These are phyloP conservation scores for Eupristina koningsbergeri DNA, from an alignment of 1,140 invertebrate genomes.

Conservation along the genomic window DNA sequence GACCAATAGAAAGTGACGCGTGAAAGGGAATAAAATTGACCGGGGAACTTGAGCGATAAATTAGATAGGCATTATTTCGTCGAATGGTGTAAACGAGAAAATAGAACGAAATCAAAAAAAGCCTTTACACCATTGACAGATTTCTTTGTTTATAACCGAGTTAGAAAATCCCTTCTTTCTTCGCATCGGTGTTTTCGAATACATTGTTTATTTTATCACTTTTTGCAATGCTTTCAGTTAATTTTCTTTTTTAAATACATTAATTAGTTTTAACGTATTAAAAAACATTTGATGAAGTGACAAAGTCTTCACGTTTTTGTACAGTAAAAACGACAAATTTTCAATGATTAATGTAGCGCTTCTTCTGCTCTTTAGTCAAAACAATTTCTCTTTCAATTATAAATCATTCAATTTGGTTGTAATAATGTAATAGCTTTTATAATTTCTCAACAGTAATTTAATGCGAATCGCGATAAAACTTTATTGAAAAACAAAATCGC, in stretches of 20 bases:
- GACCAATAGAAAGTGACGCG: not conserved
- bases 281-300: too few relatives aligned
- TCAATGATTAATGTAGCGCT: too few relatives aligned
- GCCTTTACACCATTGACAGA: slow-evolving; percentile 21
- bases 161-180: slow-evolving; percentile 4
- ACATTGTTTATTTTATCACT: not conserved
- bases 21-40: slow-evolving; percentile 24
- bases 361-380: not conserved
- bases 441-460: not conserved
- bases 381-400: not conserved
- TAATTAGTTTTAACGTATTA: too few relatives aligned
- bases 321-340: too few relatives aligned
- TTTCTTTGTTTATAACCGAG: slow-evolving; percentile 27
- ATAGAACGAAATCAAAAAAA: not conserved
- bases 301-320: too few relatives aligned
- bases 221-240: not conserved
- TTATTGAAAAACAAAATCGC: not conserved
- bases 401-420: not conserved
- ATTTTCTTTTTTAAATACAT: too few relatives aligned
- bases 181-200: not conserved
- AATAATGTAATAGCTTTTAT: not conserved
- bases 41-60: slow-evolving; percentile 44
- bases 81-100: slow-evolving; percentile 24
- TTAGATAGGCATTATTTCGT: slow-evolving; percentile 34
- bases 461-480: slow-evolving; percentile 10